Percentiles rank a stretch among this genome's conserved stretches.
Conservation (phyloP, 1,140 invertebrate species). For the Pantala flavescens region DNA sequence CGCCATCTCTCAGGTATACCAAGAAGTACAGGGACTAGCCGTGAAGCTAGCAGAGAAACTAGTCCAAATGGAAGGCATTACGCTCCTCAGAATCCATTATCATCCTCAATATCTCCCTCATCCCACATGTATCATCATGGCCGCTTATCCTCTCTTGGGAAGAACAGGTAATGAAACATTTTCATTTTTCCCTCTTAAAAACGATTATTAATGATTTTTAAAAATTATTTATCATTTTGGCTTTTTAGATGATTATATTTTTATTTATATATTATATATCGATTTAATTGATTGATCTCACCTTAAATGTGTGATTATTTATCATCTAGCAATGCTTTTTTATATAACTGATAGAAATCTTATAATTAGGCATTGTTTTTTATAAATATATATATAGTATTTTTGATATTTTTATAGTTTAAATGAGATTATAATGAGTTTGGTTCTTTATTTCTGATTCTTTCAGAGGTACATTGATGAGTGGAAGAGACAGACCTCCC, state of each 20-base stretch:
- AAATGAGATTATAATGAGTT: conserved; percentile 13
- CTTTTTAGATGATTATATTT: no score
- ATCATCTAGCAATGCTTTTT: no score
- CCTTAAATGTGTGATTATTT: no score
- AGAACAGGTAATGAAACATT: background rate
- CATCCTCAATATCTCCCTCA: background rate
- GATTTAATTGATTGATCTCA: no score
- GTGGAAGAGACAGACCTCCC: conserved; percentile 37
- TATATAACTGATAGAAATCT: no score
- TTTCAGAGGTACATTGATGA: conserved; percentile 15
- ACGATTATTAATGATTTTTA: no score
- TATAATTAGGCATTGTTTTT: background rate
- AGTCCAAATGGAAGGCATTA: conserved; percentile 40
- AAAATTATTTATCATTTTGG: no score
- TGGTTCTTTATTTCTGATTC: conserved; percentile 18
- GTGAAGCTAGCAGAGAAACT: conserved; percentile 57
- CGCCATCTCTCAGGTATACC: conserved; percentile 49
- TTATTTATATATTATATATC: no score
- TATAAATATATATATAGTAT: background rate
- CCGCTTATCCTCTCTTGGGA: background rate
- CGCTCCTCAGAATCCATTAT: background rate
- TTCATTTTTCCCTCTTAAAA: no score
- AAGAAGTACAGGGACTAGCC: conserved; percentile 41
- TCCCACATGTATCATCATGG: background rate
- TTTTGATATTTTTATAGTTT: no score